Evolutionary conservation across 2,113 vertebrate species (phyloP), one percentile per base, ranked within the genome.

Genomic region (Choloepus hoffmanni): DNA sequence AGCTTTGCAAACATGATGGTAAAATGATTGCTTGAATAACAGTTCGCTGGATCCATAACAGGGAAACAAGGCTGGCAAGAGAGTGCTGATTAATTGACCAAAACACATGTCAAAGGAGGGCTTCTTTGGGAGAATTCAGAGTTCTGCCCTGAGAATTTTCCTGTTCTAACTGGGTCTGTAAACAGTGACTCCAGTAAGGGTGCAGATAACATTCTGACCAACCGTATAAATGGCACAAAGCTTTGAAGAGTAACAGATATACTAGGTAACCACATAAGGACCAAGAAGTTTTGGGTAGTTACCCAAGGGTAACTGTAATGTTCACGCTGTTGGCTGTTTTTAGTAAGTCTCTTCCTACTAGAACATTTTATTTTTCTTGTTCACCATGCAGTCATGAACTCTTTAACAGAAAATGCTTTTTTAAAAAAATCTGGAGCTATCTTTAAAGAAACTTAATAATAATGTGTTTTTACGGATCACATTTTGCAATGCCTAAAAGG

Each of bases 391-490:
- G 98, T 99, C 98, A 98, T 99, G 98, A 99, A 98, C 98, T 98
- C 97, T 98, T 99, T 99, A 99, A 99, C 99, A 99, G 98, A 99
- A 99, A 98, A 98, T 98, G 98, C 99, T 36, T 50, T 99, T 98
- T 99, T 98, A 98, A 98, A 96, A 97, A 98, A 98, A 99, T 99
- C 98, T 98, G 98, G 98, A 98, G 98, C 98, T 98, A 99, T 98
- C 98, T 98, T 98, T 97, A 98, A 98, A 98, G 98, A 98, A 98
- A 96, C 98, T 98, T 98, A 98, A 98, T 99, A 99, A 99, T 99
- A 98, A 98, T 99, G 98, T 99, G 99, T 99, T 99, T 98, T 99
- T 99, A 99, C 99, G 99, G 98, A 98, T 99, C 98, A 98, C 99
- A 98, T 99, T 98, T 98, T 99, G 99, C 99, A 97, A 99, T 98